Evolutionary conservation across 2,113 vertebrate genomes (phyloP), one percentile per base, ranked within the genome.

Genomic region (Microtus montanus): DNA sequence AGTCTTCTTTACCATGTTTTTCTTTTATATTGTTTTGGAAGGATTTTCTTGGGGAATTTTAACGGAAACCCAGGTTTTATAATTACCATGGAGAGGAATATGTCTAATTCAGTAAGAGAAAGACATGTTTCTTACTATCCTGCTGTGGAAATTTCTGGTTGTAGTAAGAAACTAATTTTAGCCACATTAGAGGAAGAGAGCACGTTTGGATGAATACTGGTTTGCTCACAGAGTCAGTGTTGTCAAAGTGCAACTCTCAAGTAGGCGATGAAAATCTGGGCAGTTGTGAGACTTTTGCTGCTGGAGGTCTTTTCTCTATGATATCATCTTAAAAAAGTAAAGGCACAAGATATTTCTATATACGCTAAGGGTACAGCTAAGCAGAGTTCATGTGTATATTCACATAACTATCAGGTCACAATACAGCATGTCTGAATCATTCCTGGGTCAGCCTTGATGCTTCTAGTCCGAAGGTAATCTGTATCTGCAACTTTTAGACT

Each of bases 1-100:
- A 33, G 28, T 68, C 41, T n/a, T 86, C 44, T 68, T 68, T 88
- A 82, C 22, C 44, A 15, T 85, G 58, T 91, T 96, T 95, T 26
- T 66, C 24, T 86, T 95, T 85, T 95, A 44, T 92, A 54, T 94
- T 90, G 70, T 92, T 96, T 95, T 86, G 91, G 54, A 95, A 95
- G 22, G n/a, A 71, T 96, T 95, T 80, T 90, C 26, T 24, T 71
- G 1, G 87, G 74, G 75, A 71, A 79, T 93, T 95, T 95, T 84
- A 84, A 86, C 54, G 70, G 94, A 92, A 95, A 68, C 17, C n/a
- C 82, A 13, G 66, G 49, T 96, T 95, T 95, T 38, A 64, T 63
- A 91, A 90, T 77, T 47, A 87, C 41, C 47, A 49, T 20, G 49
- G 47, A 91, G 33, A 58, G 78, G 22, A 82, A 78, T 83, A 68